Base-by-base conservation (phyloP, 2,888 invertebrate genomes). In the Platerodrilus igneus region DNA sequence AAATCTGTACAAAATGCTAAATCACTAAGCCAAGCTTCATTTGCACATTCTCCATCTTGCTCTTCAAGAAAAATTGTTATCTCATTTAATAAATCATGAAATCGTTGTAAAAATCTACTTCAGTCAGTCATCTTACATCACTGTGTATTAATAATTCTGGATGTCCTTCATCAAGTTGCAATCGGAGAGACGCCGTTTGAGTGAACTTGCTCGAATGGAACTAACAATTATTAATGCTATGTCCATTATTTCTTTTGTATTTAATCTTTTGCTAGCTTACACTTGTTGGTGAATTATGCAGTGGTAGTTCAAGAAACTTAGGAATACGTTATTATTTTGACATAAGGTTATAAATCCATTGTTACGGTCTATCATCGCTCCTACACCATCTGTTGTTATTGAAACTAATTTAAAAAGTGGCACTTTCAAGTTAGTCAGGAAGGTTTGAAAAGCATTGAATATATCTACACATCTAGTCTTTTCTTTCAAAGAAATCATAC, bases 391-490 rank as follows among this genome's bases (percentile, higher is more conserved):
- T n/a, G n/a, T n/a, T n/a, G n/a, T n/a, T n/a, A n/a, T n/a, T n/a
- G n/a, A n/a, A n/a, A n/a, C n/a, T n/a, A n/a, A n/a, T n/a, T n/a
- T n/a, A n/a, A n/a, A n/a, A n/a, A n/a, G n/a, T n/a, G n/a, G n/a
- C n/a, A n/a, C n/a, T n/a, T n/a, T n/a, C n/a, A n/a, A n/a, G n/a
- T n/a, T n/a, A n/a, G n/a, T n/a, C n/a, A n/a, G n/a, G n/a, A n/a
- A n/a, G n/a, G n/a, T n/a, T n/a, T n/a, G n/a, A n/a, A n/a, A n/a
- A n/a, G n/a, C n/a, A n/a, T n/a, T n/a, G n/a, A n/a, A n/a, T n/a
- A n/a, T n/a, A n/a, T 53, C 41, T 36, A 43, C 35, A 41, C 48
- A 42, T 43, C 47, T 47, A 34, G 52, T 44, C 20, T 34, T 36
- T 41, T 29, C 41, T 33, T 41, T 50, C 39, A 49, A 47, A 35